A percentile compares a stretch with the other conserved stretches of the same genome.
Conservation (phyloP, 1,140 invertebrate species). For the Linepithema humile region DNA sequence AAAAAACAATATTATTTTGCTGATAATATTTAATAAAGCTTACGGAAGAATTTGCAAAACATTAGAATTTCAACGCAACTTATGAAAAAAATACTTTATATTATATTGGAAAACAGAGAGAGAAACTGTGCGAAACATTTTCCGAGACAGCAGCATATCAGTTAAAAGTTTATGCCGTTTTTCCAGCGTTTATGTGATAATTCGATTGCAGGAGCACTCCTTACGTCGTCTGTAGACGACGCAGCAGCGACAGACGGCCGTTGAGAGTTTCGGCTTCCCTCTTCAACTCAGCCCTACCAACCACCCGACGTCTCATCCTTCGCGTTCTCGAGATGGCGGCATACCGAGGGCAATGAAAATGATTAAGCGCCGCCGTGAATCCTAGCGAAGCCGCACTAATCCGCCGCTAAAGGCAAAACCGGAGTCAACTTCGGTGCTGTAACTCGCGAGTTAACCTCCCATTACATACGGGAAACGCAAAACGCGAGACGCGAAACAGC, state of each 20-base stretch:
- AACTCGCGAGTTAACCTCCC: constrained; percentile 74
- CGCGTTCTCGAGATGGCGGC: constrained; percentile 57
- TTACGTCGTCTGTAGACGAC: constrained; percentile 38
- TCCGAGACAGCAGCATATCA: neutral
- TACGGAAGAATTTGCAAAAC: neutral
- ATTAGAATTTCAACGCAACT: neutral
- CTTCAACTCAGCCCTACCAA: constrained; percentile 12
- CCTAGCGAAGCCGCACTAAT: constrained; percentile 80
- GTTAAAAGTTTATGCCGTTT: constrained; percentile 43
- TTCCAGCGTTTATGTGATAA: constrained; percentile 47
- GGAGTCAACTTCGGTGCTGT: constrained; percentile 75
- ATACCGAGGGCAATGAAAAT: constrained; percentile 66
- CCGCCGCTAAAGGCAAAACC: constrained; percentile 80
- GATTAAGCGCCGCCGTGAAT: constrained; percentile 79
- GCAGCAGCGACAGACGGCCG: constrained; percentile 57
- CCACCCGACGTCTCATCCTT: constrained; percentile 32
- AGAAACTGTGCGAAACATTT: neutral
- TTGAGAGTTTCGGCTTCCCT: constrained; percentile 59
- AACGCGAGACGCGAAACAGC: constrained; percentile 55
- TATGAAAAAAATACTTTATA: neutral
- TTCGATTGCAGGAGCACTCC: constrained; percentile 37
- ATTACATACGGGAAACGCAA: constrained; percentile 60
- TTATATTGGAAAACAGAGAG: neutral
- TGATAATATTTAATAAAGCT: neutral
- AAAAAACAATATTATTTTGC: neutral